A percentile compares a stretch with the other conserved stretches of the same genome.
phyloP scores from a whole-genome alignment of 2,888 invertebrate genomes.

The Xiphydria camelus region DNA sequence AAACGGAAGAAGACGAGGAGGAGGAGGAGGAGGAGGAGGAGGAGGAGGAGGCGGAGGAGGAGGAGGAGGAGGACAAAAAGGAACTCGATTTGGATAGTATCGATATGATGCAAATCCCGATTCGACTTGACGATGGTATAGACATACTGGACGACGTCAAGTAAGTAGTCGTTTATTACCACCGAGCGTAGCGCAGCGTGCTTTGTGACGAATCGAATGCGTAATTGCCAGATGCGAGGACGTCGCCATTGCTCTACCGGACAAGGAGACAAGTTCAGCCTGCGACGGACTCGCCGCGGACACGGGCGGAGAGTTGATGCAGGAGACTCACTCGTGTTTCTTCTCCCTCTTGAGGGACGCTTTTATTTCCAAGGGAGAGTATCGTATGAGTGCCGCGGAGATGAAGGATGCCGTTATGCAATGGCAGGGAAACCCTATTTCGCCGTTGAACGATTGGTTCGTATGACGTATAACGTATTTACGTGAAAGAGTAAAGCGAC shows the following conservation, averaged over 20 bases:
- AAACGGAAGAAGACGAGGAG: too few species aligned
- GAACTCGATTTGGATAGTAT: slow-evolving; percentile 64
- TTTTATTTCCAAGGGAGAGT: slow-evolving; percentile 83
- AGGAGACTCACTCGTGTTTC: slow-evolving; percentile 84
- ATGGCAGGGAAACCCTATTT: slow-evolving; percentile 80
- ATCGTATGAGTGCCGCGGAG: slow-evolving; percentile 77
- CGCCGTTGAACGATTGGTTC: slow-evolving; percentile 80
- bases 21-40: not conserved
- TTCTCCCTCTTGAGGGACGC: slow-evolving; percentile 86
- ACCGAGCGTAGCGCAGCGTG: slow-evolving; percentile 5
- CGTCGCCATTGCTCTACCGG: slow-evolving; percentile 44
- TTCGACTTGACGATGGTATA: slow-evolving; percentile 70
- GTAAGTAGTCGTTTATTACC: slow-evolving; percentile 22
- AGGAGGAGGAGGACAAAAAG: slow-evolving; percentile 47
- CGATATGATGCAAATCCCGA: slow-evolving; percentile 78
- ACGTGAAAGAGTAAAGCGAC: too few species aligned
- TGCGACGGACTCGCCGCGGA: slow-evolving; percentile 55
- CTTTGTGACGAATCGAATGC: slow-evolving; percentile 28
- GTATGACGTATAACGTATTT: not conserved
- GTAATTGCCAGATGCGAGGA: slow-evolving; percentile 42
- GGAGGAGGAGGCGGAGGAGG: slow-evolving; percentile 42
- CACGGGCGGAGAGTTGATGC: slow-evolving; percentile 66
- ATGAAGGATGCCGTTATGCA: slow-evolving; percentile 73
- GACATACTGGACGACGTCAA: slow-evolving; percentile 62
- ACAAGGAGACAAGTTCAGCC: slow-evolving; percentile 42